Evolutionary conservation across 2,888 invertebrate species (phyloP).

Genomic region (Euphydryas editha): DNA sequence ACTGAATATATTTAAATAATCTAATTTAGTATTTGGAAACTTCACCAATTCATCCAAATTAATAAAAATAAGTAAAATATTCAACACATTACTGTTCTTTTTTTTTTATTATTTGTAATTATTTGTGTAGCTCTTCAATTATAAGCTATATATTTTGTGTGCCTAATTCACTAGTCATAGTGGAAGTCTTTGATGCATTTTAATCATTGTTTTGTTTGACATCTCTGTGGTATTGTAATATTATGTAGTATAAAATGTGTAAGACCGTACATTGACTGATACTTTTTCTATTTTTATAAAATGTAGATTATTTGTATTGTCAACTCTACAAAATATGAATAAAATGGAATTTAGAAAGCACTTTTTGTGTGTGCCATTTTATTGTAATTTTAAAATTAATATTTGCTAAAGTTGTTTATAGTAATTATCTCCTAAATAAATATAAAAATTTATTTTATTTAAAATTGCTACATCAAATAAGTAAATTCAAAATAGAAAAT

Average conservation of each 20-base stretch:
- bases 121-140: not conserved
- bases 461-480: not conserved
- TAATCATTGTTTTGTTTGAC: slow-evolving; percentile 6
- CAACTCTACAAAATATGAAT: not conserved
- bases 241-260: slow-evolving; percentile 12
- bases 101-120: slow-evolving; percentile 9
- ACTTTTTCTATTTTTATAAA: slow-evolving; percentile 38
- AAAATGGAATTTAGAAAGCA: slow-evolving; percentile 1
- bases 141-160: slow-evolving; percentile 12
- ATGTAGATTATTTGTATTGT: slow-evolving; percentile 23
- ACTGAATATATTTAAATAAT: too few relatives aligned
- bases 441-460: not conserved
- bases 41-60: not conserved
- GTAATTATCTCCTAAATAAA: not conserved
- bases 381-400: slow-evolving; percentile 1
- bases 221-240: slow-evolving; percentile 14
- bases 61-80: not conserved
- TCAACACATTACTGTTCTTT: not conserved
- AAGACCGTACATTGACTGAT: slow-evolving; percentile 31
- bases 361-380: slow-evolving; percentile 16
- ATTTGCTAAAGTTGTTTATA: not conserved
- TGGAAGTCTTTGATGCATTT: slow-evolving; percentile 19
- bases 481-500: not conserved
- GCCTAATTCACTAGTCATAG: slow-evolving; percentile 21
- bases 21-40: not conserved